Conservation (phyloP, 2,113 vertebrate species). For the Piaya cayana region DNA sequence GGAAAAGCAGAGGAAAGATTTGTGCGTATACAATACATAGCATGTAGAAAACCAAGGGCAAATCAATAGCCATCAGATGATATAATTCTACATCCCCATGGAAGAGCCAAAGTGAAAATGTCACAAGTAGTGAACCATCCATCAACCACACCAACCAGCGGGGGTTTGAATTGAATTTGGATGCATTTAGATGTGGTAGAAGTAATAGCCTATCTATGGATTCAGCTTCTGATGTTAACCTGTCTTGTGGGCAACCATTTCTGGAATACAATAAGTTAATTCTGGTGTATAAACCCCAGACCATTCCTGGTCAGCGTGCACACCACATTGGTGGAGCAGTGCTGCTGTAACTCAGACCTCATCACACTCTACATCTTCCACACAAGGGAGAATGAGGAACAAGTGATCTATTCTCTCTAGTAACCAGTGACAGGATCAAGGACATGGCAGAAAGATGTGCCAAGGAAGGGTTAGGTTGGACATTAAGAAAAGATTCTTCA, state of each 20-base stretch:
- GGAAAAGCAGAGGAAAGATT: background rate
- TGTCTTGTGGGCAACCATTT: background rate
- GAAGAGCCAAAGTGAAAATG: background rate
- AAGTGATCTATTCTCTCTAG: too few species aligned
- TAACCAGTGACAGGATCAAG: too few species aligned
- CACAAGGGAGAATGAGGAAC: too few species aligned
- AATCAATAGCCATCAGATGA: background rate
- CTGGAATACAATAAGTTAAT: background rate
- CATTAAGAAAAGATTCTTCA: too few species aligned
- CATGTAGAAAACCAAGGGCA: background rate
- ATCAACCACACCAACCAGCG: background rate
- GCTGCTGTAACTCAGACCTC: background rate
- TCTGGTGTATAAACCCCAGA: background rate
- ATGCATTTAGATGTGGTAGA: background rate
- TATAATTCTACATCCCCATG: background rate
- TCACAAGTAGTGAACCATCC: background rate
- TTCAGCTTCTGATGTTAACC: background rate
- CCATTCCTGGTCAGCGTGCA: rapidly evolving
- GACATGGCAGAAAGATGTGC: too few species aligned
- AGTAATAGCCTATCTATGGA: background rate
- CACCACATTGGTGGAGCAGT: background rate
- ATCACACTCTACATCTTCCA: too few species aligned
- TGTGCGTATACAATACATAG: background rate
- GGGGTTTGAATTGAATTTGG: background rate
- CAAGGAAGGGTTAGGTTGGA: too few species aligned